Evolutionary conservation across 2,113 vertebrate species (phyloP), one percentile per base, ranked within the genome.

Genomic region (Blennius ocellaris): DNA sequence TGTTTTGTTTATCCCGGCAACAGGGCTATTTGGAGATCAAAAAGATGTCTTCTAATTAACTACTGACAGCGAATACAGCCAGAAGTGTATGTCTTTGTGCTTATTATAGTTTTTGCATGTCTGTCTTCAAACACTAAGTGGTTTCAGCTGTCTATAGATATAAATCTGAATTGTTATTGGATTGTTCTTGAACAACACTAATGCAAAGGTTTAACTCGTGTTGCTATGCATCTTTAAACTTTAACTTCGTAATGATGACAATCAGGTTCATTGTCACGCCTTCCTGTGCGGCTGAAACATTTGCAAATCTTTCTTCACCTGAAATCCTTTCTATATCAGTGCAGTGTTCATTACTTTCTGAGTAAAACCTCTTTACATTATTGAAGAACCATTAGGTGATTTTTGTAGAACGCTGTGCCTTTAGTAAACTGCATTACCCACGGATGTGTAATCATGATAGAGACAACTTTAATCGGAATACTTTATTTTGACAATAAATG

Each of bases 41-140:
- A 90, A 90, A 87, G 63, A 82, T 78, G 74, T 68, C 61, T 89
- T 84, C 85, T 90, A 92, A 92, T 92, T 90, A 92, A 87, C 78
- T 90, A 76, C 86, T 76, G 72, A 78, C 85, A 87, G 88, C 90
- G 82, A 70, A 72, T 72, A 83, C 75, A 69, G 83, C 78, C 60
- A 49, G 76, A 87, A 81, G 83, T 86, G 76, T 78, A 84, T 76
- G 71, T 81, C 82, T 81, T 81, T 81, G 61, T 44, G 54, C 75
- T 90, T 84, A 89, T 89, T 89, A 83, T 69, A 69, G 81, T 81
- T 80, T 84, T 80, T 83, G 56, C 77, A 80, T 76, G 56, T 87
- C 85, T 77, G 53, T 85, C 84, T 88, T 84, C 83, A 90, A 90
- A 80, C 70, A 76, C 55, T 36, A 56, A 12, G 40, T 84, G 70